These are phyloP conservation scores for Echinops telfairi DNA, from an alignment of 2,113 vertebrate species.

Conservation along the genomic window DNA sequence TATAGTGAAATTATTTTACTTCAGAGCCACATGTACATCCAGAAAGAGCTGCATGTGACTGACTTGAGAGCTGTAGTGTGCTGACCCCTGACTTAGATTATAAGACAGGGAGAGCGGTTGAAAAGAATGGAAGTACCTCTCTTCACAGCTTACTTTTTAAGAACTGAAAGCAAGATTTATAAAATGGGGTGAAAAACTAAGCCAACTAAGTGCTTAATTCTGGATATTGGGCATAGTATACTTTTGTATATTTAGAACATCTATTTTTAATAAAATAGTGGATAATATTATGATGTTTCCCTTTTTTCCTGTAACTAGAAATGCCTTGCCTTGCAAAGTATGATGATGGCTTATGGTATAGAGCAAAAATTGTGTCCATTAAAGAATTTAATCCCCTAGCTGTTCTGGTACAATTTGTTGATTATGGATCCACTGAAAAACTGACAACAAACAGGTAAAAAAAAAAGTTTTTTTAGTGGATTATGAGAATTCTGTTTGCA, in stretches of 20 bases:
- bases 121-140: not conserved
- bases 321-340: slow-evolving; percentile 95
- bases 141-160: not conserved
- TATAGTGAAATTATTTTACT: no score
- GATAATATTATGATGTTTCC: not conserved
- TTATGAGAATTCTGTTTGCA: slow-evolving; percentile 47
- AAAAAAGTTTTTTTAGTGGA: not conserved
- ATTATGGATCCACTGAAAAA: slow-evolving; percentile 93
- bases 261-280: slow-evolving; percentile 43
- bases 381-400: slow-evolving; percentile 87
- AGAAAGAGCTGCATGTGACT: no score
- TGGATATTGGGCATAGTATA: not conserved
- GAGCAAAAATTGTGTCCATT: slow-evolving; percentile 91
- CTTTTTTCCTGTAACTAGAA: slow-evolving; percentile 83
- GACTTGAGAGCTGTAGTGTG: no score
- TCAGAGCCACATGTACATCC: no score
- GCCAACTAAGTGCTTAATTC: slow-evolving; percentile 9
- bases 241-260: not conserved
- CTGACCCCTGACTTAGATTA: not conserved
- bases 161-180: slow-evolving; percentile 5
- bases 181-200: slow-evolving; percentile 13
- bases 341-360: slow-evolving; percentile 92
- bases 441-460: slow-evolving; percentile 89
- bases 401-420: slow-evolving; percentile 93
- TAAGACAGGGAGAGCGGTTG: not conserved